Base-by-base conservation (phyloP, 2,888 invertebrate species). In the Temnothorax rugatulus region DNA sequence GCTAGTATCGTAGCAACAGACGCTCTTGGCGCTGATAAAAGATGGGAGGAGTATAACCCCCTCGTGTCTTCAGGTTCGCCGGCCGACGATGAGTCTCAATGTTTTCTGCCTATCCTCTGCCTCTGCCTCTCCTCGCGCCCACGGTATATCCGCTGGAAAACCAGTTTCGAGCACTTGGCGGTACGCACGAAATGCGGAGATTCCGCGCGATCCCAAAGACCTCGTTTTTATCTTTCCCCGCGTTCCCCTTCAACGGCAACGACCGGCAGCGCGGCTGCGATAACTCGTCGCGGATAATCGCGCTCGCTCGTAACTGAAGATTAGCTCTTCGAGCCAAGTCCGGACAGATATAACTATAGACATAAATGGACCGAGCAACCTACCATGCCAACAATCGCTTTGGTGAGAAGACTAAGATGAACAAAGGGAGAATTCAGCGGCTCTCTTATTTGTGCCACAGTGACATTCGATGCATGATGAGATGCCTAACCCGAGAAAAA, bases 1-100 rank as follows among this genome's bases (percentile, higher is more conserved):
- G 64, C 81, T 71, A 83, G 87, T 86, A 83, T 85, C 84, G 66
- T 74, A 75, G 81, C 77, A 73, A 69, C 82, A 85, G 87, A 89
- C 83, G 75, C 79, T 89, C 84, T 83, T 84, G 84, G 76, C 81
- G 81, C 83, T 85, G 86, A 88, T 87, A 89, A 88, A 87, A 75
- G 81, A 69, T 82, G 68, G 79, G 50, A 41, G 61, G 76, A 57
- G n/a, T 38, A 50, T 44, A 85, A 82, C 57, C 73, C 75, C 74
- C 83, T 54, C 76, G 57, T 81, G 81, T 63, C 73, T 81, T 81
- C 64, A 64, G 63, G 52, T 76, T 81, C 79, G 34, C 64, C 63
- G 64, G 61, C 52, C 81, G 75, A 64, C 74, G 52, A 61, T 47
- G 64, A 41, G 50, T 74, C 61, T 79, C 77, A 83, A 83, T 75